A percentile compares a stretch with the other conserved stretches of the same genome.
Evolutionary conservation across 2,888 invertebrate species (phyloP).

Genomic region (Sesia apiformis): DNA sequence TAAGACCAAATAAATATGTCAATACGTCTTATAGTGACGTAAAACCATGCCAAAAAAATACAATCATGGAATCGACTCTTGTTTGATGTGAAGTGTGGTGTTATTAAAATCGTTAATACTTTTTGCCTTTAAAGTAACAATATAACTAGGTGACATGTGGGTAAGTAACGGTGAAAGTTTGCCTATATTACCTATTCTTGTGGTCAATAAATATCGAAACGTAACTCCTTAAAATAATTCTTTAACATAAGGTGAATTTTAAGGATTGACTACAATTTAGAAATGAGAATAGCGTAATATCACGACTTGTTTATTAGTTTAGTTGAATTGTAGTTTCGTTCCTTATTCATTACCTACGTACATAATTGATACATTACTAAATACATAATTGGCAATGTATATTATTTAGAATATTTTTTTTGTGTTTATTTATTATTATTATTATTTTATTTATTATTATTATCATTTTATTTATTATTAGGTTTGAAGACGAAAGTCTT

Average conservation of each 20-base stretch:
- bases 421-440: no score
- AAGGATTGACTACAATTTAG: background rate
- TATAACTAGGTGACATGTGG: slow-evolving; percentile 1
- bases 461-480: no score
- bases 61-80: no score
- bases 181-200: background rate
- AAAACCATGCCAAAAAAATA: no score
- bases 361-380: background rate
- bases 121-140: slow-evolving; percentile 7
- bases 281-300: background rate
- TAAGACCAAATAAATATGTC: no score
- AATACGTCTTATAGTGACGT: no score
- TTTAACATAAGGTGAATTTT: background rate
- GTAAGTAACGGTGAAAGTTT: slow-evolving; percentile 3
- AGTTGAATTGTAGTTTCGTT: slow-evolving; percentile 4
- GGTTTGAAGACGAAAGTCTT: no score
- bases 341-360: background rate
- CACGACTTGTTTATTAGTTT: slow-evolving; percentile 4
- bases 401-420: no score
- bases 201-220: background rate
- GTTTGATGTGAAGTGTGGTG: no score
- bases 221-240: background rate
- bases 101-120: slow-evolving; percentile 4
- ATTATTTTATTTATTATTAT: no score
- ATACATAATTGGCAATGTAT: background rate